These are phyloP conservation scores for Sorex araneus DNA, from an alignment of 2,113 vertebrate genomes.

Conservation along the genomic window DNA sequence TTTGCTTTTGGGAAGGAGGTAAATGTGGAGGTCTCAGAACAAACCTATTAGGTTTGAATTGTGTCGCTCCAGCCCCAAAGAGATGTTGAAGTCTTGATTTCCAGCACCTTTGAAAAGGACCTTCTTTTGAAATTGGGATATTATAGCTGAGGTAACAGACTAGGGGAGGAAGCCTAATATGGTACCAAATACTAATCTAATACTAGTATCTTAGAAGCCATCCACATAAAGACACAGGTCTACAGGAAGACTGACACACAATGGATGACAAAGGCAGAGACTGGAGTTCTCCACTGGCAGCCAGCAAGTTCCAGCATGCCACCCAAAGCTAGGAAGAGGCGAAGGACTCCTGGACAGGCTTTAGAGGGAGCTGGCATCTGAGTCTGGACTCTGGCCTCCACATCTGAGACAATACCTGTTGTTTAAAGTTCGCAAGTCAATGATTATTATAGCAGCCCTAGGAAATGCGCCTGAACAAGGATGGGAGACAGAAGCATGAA, in stretches of 20 bases:
- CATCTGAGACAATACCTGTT: background rate
- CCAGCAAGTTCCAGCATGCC: conserved; percentile 19
- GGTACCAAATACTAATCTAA: background rate
- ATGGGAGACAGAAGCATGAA: background rate
- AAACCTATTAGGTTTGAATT: background rate
- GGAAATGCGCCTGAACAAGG: conserved; percentile 38
- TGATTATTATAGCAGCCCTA: background rate
- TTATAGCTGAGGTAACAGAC: conserved; percentile 34
- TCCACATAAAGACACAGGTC: conserved; percentile 41
- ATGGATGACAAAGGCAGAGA: background rate
- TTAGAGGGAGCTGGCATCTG: background rate
- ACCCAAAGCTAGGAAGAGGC: background rate
- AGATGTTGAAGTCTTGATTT: conserved; percentile 37
- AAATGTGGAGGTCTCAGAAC: background rate
- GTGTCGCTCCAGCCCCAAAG: background rate
- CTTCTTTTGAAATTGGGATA: conserved; percentile 39
- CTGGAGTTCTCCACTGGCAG: background rate
- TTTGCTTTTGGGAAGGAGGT: conserved; percentile 40
- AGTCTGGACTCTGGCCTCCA: conserved; percentile 24
- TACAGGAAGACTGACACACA: conserved; percentile 29
- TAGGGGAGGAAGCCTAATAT: background rate
- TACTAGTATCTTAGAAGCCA: conserved; percentile 14
- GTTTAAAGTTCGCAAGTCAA: conserved; percentile 1
- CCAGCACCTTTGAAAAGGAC: conserved; percentile 21
- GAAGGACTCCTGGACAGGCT: background rate